Conservation (phyloP, 2,888 invertebrate species). For the Drosophila anomalata region DNA sequence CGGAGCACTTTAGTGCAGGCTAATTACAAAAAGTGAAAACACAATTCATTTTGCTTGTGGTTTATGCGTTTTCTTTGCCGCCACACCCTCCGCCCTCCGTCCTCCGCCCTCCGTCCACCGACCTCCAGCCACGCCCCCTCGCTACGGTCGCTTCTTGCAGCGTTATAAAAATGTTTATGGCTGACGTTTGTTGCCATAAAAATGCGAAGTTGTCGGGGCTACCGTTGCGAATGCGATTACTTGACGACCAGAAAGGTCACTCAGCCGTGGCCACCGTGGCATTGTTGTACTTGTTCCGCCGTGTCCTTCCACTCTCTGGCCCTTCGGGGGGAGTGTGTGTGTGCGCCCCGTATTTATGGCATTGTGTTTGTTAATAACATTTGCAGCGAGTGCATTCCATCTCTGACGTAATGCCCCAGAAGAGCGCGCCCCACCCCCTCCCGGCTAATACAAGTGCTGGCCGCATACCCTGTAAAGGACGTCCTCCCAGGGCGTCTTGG, state of each 20-base stretch:
- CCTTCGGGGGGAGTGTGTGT: constrained; percentile 6
- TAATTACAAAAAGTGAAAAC: constrained; percentile 67
- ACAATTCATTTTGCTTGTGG: constrained; percentile 65
- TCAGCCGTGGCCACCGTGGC: constrained; percentile 47
- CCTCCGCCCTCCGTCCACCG: background rate
- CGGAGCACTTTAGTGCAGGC: constrained; percentile 45
- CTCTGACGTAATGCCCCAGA: constrained; percentile 48
- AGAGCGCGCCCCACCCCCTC: constrained; percentile 5
- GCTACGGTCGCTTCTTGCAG: constrained; percentile 51
- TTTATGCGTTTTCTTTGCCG: constrained; percentile 51
- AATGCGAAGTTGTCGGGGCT: constrained; percentile 51
- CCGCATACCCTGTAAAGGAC: constrained; percentile 14
- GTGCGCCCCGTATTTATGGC: constrained; percentile 46
- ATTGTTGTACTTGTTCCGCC: constrained; percentile 24
- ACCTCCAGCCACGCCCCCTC: background rate
- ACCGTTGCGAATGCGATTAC: constrained; percentile 51
- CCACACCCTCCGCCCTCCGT: background rate
- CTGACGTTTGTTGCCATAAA: constrained; percentile 66
- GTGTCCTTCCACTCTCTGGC: constrained; percentile 18
- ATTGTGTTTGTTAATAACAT: constrained; percentile 63
- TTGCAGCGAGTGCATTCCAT: constrained; percentile 61
- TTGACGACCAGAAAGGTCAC: constrained; percentile 57
- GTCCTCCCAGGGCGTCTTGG: background rate
- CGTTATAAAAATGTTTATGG: constrained; percentile 67
- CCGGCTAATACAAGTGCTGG: constrained; percentile 31